Base-by-base conservation (phyloP, 2,888 invertebrate species). In the Smittia sp. region DNA sequence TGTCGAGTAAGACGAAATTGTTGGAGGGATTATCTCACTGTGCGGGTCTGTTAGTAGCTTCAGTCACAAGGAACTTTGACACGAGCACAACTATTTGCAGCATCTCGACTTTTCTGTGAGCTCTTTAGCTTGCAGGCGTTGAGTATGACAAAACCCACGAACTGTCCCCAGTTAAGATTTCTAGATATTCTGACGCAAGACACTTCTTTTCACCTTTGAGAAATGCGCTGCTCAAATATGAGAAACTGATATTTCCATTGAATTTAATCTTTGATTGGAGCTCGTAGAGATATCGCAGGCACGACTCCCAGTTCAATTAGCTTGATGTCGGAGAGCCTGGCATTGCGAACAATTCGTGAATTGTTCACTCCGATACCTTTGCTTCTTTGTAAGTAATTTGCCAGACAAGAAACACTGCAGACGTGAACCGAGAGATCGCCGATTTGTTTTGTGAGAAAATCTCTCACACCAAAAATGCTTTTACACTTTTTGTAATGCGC, bases 211-310 rank as follows among this genome's bases (percentile, higher is more conserved):
- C 32, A 32, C 32, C 32, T 46, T n/a, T 46, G 46, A n/a, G 46
- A 46, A 46, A 46, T 46, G 6, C 15, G n/a, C 6, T 46, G 2
- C 46, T 46, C 46, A 3, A 46, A 46, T 32, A 66, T 66, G 66
- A 20, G 66, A 66, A 66, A 66, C 27, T 66, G 66, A 66, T 66
- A 27, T 66, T 66, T 66, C 20, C 20, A 66, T 18, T 11, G 11
- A 32, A 46, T 46, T 2, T 46, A 11, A 46, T 46, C 11, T 11
- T n/a, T 46, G 46, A 46, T 46, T 46, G 46, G 46, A 15, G n/a
- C n/a, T 46, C 46, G 1, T 25, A 63, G 24, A 27, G 20, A 62
- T 62, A 7, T 62, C 24, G 62, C 24, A 63, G 62, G 25, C 25
- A 25, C 32, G 66, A 66, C 38, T 66, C 24, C 1, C 22, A 9